These are phyloP conservation scores for Neodon shergylaensis DNA, from an alignment of 2,113 vertebrate species.

Conservation along the genomic window DNA sequence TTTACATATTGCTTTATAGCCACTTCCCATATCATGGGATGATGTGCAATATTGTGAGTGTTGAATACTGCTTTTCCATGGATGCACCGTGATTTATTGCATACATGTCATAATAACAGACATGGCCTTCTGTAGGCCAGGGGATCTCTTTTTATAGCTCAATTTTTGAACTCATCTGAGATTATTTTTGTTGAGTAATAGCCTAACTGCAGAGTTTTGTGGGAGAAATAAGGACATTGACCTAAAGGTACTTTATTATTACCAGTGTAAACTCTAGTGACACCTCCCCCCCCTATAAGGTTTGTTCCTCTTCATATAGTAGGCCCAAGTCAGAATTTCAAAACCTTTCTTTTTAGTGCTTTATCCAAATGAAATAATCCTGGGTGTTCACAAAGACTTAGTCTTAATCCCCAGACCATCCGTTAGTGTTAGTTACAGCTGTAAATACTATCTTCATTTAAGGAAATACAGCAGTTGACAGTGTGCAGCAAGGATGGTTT, in stretches of 20 bases:
- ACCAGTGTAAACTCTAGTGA: neutral
- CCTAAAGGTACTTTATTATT: constrained; percentile 22
- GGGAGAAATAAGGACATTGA: neutral
- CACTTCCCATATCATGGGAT: neutral
- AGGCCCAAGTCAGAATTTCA: constrained; percentile 40
- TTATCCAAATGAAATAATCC: constrained; percentile 12
- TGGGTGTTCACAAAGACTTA: neutral
- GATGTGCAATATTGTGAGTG: constrained; percentile 1
- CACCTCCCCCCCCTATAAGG: neutral
- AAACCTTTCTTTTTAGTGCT: neutral
- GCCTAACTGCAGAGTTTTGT: neutral
- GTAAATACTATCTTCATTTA: neutral
- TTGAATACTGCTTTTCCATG: neutral
- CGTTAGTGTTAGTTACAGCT: neutral
- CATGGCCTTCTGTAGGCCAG: neutral
- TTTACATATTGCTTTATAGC: constrained; percentile 5
- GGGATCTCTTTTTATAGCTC: neutral
- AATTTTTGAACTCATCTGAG: neutral
- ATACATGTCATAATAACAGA: neutral
- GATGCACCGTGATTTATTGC: neutral
- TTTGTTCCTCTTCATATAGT: neutral
- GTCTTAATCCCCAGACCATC: neutral
- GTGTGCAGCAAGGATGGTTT: neutral
- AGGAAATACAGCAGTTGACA: neutral
- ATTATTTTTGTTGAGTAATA: constrained; percentile 20